Conservation (phyloP, 2,888 invertebrate genomes). For the Synanthedon andrenaeformis region DNA sequence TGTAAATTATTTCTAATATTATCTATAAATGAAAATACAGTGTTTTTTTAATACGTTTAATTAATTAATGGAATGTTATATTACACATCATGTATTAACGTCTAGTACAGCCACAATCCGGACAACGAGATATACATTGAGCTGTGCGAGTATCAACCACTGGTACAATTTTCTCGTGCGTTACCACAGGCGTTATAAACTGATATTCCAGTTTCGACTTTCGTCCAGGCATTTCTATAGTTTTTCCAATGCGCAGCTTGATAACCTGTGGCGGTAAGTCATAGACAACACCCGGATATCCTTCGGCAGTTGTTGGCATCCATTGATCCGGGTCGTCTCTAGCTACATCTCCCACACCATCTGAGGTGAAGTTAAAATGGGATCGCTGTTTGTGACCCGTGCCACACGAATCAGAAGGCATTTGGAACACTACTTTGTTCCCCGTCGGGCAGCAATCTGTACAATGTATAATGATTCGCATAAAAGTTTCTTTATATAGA, state of each 20-base stretch:
- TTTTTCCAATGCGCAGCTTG: slow-evolving; percentile 47
- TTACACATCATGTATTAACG: not conserved
- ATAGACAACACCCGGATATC: slow-evolving; percentile 48
- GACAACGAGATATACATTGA: slow-evolving; percentile 36
- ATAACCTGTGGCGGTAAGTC: slow-evolving; percentile 51
- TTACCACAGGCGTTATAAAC: slow-evolving; percentile 45
- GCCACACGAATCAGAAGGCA: slow-evolving; percentile 49
- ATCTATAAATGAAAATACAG: not conserved
- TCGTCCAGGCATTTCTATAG: slow-evolving; percentile 48
- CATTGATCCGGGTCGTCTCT: slow-evolving; percentile 52
- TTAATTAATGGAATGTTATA: slow-evolving; percentile 2
- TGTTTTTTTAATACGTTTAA: not conserved
- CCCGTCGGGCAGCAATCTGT: slow-evolving; percentile 66
- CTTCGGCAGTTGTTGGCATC: slow-evolving; percentile 27
- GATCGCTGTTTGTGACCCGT: slow-evolving; percentile 51
- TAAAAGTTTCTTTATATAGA: slow-evolving; percentile 5
- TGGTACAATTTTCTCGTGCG: slow-evolving; percentile 31
- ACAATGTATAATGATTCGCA: slow-evolving; percentile 27
- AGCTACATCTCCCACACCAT: slow-evolving; percentile 49
- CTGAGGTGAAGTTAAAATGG: slow-evolving; percentile 50
- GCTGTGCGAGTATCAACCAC: slow-evolving; percentile 45
- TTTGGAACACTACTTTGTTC: slow-evolving; percentile 60
- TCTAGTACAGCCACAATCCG: slow-evolving; percentile 20
- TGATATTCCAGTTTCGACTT: slow-evolving; percentile 56
- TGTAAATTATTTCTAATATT: not conserved